Conservation (phyloP, 2,113 vertebrate genomes). For the Glaucidium brasilianum region DNA sequence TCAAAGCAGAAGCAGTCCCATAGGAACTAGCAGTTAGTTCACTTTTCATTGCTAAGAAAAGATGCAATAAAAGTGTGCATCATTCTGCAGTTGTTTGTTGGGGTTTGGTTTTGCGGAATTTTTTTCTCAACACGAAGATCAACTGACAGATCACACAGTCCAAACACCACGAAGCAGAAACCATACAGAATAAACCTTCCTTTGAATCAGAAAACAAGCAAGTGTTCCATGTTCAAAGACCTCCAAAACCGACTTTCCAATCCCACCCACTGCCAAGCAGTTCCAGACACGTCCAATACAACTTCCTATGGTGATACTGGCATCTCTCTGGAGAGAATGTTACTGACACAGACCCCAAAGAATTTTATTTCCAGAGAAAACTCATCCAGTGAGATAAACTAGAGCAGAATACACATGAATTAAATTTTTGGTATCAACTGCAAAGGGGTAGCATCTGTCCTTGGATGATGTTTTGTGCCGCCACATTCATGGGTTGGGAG, state of each 20-base stretch:
- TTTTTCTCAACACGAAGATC: neutral
- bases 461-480: neutral
- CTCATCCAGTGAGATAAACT: neutral
- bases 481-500: too few species aligned
- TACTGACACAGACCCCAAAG: neutral
- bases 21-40: neutral
- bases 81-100: accelerated
- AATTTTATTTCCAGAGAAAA: neutral
- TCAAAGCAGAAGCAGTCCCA: neutral
- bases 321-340: neutral
- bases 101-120: neutral
- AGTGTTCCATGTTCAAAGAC: neutral
- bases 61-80: neutral
- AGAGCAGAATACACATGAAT: neutral
- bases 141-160: neutral
- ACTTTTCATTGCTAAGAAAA: neutral
- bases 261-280: accelerated
- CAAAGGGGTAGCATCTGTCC: neutral
- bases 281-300: neutral
- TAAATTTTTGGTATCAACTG: neutral
- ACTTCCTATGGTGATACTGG: neutral
- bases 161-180: neutral
- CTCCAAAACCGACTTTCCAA: neutral
- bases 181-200: neutral
- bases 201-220: neutral